These are phyloP conservation scores for Drosophila neocordata DNA, from an alignment of 1,140 invertebrate genomes.

Conservation along the genomic window DNA sequence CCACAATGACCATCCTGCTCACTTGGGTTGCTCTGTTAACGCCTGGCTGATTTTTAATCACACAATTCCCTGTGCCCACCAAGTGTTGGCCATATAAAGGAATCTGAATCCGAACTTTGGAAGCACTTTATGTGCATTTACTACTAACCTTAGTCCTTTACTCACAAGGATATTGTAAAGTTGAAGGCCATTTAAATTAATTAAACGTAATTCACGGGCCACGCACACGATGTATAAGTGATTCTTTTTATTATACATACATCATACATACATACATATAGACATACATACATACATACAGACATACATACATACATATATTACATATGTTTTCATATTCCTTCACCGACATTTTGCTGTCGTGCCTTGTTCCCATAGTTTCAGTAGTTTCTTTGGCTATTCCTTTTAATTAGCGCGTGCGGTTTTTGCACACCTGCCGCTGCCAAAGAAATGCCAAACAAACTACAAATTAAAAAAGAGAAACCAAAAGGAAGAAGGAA, in stretches of 20 bases:
- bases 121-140: slow-evolving; percentile 7
- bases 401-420: slow-evolving; percentile 76
- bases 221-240: slow-evolving; percentile 60
- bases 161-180: slow-evolving; percentile 34
- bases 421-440: slow-evolving; percentile 41
- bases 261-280: no score
- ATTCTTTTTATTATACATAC: slow-evolving; percentile 40
- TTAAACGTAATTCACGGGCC: slow-evolving; percentile 71
- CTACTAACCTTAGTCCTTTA: slow-evolving; percentile 18
- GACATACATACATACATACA: background rate
- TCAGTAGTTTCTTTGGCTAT: slow-evolving; percentile 39
- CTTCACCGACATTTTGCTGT: slow-evolving; percentile 9
- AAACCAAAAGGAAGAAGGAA: no score
- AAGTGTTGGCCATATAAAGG: background rate
- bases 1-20: background rate
- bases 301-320: no score
- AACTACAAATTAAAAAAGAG: slow-evolving; percentile 2
- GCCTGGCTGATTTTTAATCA: slow-evolving; percentile 36
- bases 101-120: slow-evolving; percentile 2
- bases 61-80: slow-evolving; percentile 18
- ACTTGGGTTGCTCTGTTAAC: slow-evolving; percentile 43
- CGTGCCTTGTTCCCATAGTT: slow-evolving; percentile 40
- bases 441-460: slow-evolving; percentile 9
- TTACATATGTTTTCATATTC: background rate
- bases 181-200: slow-evolving; percentile 72